These are phyloP conservation scores for Nylanderia fulva DNA, from an alignment of 1,140 invertebrate genomes.

Conservation along the genomic window DNA sequence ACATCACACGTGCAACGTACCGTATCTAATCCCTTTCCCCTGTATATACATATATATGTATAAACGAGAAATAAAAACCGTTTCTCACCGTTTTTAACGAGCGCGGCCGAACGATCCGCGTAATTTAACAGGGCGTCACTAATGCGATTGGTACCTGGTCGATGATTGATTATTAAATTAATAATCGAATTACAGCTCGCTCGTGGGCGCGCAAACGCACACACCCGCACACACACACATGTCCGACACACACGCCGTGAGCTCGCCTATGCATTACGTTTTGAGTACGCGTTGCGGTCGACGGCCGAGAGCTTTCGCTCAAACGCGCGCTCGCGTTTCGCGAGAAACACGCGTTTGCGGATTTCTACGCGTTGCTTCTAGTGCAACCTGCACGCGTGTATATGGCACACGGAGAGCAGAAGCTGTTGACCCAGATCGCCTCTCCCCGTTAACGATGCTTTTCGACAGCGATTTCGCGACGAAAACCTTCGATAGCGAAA, in stretches of 20 bases:
- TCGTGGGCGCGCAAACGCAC: neutral
- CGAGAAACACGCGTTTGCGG: conserved; percentile 42
- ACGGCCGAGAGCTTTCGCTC: conserved; percentile 56
- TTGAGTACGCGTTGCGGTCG: conserved; percentile 47
- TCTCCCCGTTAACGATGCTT: conserved; percentile 56
- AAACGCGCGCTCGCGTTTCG: conserved; percentile 40
- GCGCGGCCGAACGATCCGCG: neutral
- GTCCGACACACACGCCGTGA: neutral
- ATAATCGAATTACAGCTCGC: conserved; percentile 52
- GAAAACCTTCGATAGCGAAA: conserved; percentile 38
- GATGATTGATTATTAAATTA: conserved; percentile 63
- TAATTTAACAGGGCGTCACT: conserved; percentile 45
- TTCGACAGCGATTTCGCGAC: conserved; percentile 44
- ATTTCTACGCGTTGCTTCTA: conserved; percentile 45
- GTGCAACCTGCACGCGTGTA: neutral
- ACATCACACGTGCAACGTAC: neutral
- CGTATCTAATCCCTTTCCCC: neutral
- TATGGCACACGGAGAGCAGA: conserved; percentile 6
- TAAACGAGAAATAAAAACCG: neutral
- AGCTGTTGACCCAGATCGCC: conserved; percentile 56
- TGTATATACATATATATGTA: no score
- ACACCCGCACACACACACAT: no score
- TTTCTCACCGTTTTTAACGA: conserved; percentile 9
- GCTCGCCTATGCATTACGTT: conserved; percentile 51
- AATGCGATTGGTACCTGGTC: conserved; percentile 44